phyloP scores from a whole-genome alignment of 2,888 invertebrate genomes.

The Lydus trimaculatus region DNA sequence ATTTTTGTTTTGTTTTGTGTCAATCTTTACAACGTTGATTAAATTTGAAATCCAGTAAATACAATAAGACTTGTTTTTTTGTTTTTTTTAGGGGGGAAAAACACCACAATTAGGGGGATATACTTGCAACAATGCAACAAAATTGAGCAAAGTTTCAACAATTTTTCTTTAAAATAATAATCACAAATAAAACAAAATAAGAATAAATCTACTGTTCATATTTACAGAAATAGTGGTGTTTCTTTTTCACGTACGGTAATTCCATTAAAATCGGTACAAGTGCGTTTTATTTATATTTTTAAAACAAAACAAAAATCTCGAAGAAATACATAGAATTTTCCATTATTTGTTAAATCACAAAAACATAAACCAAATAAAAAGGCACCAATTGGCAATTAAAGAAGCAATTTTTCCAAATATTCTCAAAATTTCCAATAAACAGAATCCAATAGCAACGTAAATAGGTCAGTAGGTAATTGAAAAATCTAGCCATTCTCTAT shows the following conservation, averaged over 20 bases:
- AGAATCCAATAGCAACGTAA: not conserved
- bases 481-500: not conserved
- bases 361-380: not conserved
- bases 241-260: not conserved
- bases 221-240: slow-evolving; percentile 9
- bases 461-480: not conserved
- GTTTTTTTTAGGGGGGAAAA: not conserved
- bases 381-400: slow-evolving; percentile 10
- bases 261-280: not conserved
- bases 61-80: no score
- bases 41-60: slow-evolving; percentile 4
- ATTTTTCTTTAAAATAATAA: not conserved
- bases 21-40: not conserved
- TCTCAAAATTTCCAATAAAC: not conserved
- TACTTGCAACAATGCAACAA: slow-evolving; percentile 18
- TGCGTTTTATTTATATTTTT: not conserved
- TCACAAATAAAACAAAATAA: no score
- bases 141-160: slow-evolving; percentile 28
- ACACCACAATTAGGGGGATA: slow-evolving; percentile 27
- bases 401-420: not conserved
- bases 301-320: not conserved
- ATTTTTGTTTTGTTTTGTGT: not conserved
- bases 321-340: not conserved
- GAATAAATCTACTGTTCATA: slow-evolving; percentile 4
- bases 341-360: not conserved